A percentile compares a stretch with the other conserved stretches of the same genome.
Conservation (phyloP, 2,888 invertebrate species). For the Agrotis ipsilon region DNA sequence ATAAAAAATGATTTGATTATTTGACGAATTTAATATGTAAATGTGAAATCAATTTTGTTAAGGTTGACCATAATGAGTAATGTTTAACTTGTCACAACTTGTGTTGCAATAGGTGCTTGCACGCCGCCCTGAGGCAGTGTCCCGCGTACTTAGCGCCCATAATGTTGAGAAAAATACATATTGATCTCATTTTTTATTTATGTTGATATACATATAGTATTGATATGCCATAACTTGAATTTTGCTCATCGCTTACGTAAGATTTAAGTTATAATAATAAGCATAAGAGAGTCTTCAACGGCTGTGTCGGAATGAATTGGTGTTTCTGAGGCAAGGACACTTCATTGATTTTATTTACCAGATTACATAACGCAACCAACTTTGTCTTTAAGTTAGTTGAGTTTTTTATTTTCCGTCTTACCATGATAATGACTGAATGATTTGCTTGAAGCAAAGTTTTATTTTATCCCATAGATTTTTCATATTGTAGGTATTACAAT, state of each 20-base stretch:
- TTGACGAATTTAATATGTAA: conserved; percentile 68
- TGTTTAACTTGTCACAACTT: conserved; percentile 59
- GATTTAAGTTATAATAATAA: conserved; percentile 75
- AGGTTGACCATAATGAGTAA: conserved; percentile 63
- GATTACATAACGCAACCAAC: conserved; percentile 42
- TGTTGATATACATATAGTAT: conserved; percentile 80
- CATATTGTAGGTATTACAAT: conserved; percentile 47
- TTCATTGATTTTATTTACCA: conserved; percentile 56
- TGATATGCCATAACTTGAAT: conserved; percentile 85
- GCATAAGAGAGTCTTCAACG: conserved; percentile 72
- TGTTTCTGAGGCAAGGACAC: conserved; percentile 67
- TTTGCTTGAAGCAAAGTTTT: conserved; percentile 53
- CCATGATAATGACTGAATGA: conserved; percentile 37
- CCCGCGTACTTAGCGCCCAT: conserved; percentile 59
- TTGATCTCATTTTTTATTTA: conserved; percentile 89
- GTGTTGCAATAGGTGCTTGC: conserved; percentile 46
- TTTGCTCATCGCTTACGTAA: conserved; percentile 83
- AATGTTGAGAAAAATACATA: conserved; percentile 75
- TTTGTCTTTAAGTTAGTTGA: conserved; percentile 35
- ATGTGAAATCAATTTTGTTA: conserved; percentile 75
- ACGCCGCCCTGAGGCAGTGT: conserved; percentile 31
- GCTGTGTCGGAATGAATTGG: conserved; percentile 77
- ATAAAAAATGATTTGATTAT: conserved; percentile 67
- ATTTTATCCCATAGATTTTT: conserved; percentile 54
- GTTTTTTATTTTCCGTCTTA: conserved; percentile 52